Conservation (phyloP, 1,140 invertebrate genomes). For the Triops cancriformis region DNA sequence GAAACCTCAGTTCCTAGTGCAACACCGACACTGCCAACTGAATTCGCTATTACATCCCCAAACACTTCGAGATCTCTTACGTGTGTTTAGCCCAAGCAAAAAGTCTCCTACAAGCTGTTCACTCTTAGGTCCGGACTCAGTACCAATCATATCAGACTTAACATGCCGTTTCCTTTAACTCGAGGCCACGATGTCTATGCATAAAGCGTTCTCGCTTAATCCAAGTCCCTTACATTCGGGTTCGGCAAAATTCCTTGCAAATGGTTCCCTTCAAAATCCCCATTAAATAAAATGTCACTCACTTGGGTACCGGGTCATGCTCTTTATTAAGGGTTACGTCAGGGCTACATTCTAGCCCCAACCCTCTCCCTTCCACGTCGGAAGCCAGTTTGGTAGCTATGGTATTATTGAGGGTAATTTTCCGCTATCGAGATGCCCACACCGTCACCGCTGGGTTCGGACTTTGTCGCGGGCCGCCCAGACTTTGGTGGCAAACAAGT, state of each 20-base stretch:
- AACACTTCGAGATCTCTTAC: too few species aligned
- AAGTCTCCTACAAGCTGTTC: too few species aligned
- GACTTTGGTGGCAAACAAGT: too few species aligned
- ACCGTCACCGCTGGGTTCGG: neutral
- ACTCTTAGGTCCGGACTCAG: too few species aligned
- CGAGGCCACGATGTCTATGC: too few species aligned
- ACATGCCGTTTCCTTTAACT: too few species aligned
- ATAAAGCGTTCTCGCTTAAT: neutral
- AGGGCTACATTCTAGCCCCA: neutral
- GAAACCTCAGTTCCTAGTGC: too few species aligned
- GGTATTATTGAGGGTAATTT: neutral
- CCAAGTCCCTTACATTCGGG: neutral
- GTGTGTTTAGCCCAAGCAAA: too few species aligned
- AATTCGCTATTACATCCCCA: too few species aligned
- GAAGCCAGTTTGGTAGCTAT: neutral
- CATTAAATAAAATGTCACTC: neutral
- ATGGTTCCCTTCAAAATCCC: neutral
- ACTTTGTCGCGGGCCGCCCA: neutral
- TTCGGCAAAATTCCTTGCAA: neutral
- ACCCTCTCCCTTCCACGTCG: slow-evolving; percentile 6
- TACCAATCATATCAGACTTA: too few species aligned
- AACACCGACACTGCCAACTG: too few species aligned
- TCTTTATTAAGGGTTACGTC: neutral
- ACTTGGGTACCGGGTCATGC: neutral
- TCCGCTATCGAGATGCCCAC: neutral